Evolutionary conservation across 2,888 invertebrate species (phyloP), one percentile per base, ranked within the genome.

Genomic region (Terebella lapidaria): DNA sequence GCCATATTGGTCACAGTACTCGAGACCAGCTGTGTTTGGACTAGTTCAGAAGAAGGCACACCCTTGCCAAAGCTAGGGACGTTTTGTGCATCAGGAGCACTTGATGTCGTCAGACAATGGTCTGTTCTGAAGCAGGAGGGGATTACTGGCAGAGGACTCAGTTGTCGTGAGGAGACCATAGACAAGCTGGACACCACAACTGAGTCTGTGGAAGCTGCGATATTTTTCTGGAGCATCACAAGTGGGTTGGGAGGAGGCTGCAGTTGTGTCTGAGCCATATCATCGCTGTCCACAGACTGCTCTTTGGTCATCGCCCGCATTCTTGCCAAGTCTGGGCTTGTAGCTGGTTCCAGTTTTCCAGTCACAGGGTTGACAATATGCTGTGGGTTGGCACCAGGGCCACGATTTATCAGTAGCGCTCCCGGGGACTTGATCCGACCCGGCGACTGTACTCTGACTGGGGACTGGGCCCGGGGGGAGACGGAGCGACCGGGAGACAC

Each of bases 231-330:
- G 10, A 35, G 42, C 42, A 15, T n/a, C 42, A 53, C 28, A 5
- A 53, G 53, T 27, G 53, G 53, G 29, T 53, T 53, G 15, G 53
- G 27, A 5, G 53, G 53, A 15, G 53, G 53, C 15, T 53, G 53
- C 15, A 53, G 22, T 24, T 49, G 49, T n/a, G 22, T 22, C 15
- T 49, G 15, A n/a, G 49, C 49, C 10, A 49, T 22, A 24, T 49
- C 49, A 49, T 49, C 49, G 22, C 49, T 49, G 5, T 49, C 49
- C 18, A 22, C 5, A 20, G 22, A 49, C n/a, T 22, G 5, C 10
- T 49, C 49, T 24, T 49, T 49, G 24, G 24, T 15, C 18, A 49
- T 10, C 5, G 5, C 5, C 5, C 24, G n/a, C 5, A 5, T 22
- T 24, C 10, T 24, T 5, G 49, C 5, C 42, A 35, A 10, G 10